phyloP scores from a whole-genome alignment of 1,140 invertebrate species.

The Drosophila repletoides region DNA sequence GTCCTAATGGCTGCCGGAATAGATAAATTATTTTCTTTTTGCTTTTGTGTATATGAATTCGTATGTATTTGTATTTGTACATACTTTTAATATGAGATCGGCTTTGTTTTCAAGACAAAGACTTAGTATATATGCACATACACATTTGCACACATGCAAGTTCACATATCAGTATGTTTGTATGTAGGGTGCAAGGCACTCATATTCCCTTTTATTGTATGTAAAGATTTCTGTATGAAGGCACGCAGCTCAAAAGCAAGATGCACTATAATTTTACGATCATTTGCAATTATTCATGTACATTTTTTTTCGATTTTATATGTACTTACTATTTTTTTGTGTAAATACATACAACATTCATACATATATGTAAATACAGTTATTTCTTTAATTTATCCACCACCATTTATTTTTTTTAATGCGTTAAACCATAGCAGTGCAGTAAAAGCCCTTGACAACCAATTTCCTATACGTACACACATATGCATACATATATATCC shows the following conservation, averaged over 20 bases:
- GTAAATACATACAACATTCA: neutral
- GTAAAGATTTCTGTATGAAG: too few species aligned
- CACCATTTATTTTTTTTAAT: slow-evolving; percentile 47
- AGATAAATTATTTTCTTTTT: slow-evolving; percentile 11
- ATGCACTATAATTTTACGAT: too few species aligned
- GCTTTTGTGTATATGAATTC: neutral
- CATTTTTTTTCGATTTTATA: neutral
- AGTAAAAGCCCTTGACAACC: slow-evolving; percentile 73
- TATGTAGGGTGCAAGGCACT: neutral
- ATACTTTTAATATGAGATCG: neutral
- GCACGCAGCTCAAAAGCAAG: too few species aligned
- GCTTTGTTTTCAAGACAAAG: neutral
- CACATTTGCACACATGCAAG: neutral
- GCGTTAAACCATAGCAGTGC: slow-evolving; percentile 35
- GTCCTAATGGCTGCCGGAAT: slow-evolving; percentile 37
- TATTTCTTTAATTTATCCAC: slow-evolving; percentile 24
- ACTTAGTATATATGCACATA: neutral
- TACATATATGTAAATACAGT: neutral
- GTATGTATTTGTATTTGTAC: neutral
- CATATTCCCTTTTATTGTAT: slow-evolving; percentile 2
- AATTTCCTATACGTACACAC: slow-evolving; percentile 20
- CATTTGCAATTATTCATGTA: too few species aligned
- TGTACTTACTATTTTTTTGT: neutral
- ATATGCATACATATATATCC: neutral
- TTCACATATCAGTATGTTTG: neutral